Percentiles rank a stretch among this genome's conserved stretches.
Evolutionary conservation across 2,888 invertebrate species (phyloP).

Genomic region (Holacanthella duospinosa): DNA sequence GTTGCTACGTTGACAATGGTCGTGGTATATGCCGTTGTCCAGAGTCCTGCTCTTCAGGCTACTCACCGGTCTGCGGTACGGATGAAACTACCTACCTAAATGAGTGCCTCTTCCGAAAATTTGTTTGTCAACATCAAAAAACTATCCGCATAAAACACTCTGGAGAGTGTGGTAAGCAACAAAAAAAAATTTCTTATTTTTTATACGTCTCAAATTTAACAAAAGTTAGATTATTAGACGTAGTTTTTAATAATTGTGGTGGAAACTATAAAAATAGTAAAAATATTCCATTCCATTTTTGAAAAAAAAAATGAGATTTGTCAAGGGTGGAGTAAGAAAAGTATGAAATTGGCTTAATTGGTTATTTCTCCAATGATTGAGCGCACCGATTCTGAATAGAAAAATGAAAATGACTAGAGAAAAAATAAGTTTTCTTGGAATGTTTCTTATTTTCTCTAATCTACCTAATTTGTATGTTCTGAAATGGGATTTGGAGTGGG

Average conservation of each 20-base stretch:
- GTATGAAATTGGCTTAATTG: background rate
- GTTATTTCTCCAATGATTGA: too few species aligned
- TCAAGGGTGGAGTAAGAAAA: too few species aligned
- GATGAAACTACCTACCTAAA: constrained; percentile 60
- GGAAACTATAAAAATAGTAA: too few species aligned
- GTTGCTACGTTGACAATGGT: constrained; percentile 61
- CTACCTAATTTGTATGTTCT: background rate
- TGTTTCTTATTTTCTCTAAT: background rate
- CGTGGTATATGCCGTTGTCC: constrained; percentile 70
- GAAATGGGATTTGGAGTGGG: background rate
- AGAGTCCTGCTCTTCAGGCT: constrained; percentile 42
- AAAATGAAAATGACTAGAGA: too few species aligned
- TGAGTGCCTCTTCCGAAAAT: constrained; percentile 65
- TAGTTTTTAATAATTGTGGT: too few species aligned
- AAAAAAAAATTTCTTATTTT: background rate
- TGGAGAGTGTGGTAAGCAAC: constrained; percentile 68
- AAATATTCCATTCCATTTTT: too few species aligned
- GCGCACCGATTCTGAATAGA: too few species aligned
- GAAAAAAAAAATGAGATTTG: too few species aligned
- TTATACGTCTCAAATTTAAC: too few species aligned
- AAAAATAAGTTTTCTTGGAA: background rate
- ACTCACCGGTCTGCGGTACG: constrained; percentile 56
- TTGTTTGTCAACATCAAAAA: constrained; percentile 62
- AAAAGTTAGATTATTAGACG: too few species aligned
- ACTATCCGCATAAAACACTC: constrained; percentile 60